Conservation (phyloP, 2,113 vertebrate genomes). For the Callipepla squamata region DNA sequence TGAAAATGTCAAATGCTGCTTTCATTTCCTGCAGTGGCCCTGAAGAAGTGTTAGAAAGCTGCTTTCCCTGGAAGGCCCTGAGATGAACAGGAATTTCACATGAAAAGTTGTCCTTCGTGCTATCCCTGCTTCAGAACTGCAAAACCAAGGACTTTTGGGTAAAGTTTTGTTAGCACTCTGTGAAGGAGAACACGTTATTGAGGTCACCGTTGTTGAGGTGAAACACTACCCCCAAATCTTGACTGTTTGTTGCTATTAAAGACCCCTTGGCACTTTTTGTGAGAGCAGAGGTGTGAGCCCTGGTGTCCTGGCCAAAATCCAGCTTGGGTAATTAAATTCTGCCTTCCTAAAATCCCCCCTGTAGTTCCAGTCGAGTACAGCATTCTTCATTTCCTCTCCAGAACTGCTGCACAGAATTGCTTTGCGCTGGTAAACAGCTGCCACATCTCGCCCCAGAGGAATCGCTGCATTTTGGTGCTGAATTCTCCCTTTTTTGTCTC, state of each 20-base stretch:
- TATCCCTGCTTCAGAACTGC: neutral
- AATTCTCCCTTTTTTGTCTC: neutral
- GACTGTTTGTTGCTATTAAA: conserved; percentile 38
- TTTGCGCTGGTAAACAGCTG: conserved; percentile 72
- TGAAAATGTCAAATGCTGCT: neutral
- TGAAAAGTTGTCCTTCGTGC: neutral
- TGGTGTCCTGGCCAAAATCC: conserved; percentile 69
- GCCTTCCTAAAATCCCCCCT: conserved; percentile 65
- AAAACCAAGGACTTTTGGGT: neutral
- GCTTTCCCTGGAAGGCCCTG: neutral
- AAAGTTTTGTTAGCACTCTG: neutral
- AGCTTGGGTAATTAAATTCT: conserved; percentile 73
- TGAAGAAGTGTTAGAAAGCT: neutral
- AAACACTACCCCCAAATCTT: conserved; percentile 8
- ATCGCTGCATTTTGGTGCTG: neutral
- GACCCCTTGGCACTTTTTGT: conserved; percentile 45
- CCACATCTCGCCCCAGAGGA: conserved; percentile 63
- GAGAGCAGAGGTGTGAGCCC: conserved; percentile 66
- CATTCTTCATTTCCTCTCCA: conserved; percentile 69
- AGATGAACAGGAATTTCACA: neutral
- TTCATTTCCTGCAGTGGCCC: conserved; percentile 44
- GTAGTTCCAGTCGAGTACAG: conserved; percentile 46
- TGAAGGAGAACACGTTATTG: neutral
- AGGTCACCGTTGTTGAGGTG: fast-evolving
- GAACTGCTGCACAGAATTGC: conserved; percentile 59